phyloP scores from a whole-genome alignment of 2,888 invertebrate species.

The Sepioteuthis lessoniana region DNA sequence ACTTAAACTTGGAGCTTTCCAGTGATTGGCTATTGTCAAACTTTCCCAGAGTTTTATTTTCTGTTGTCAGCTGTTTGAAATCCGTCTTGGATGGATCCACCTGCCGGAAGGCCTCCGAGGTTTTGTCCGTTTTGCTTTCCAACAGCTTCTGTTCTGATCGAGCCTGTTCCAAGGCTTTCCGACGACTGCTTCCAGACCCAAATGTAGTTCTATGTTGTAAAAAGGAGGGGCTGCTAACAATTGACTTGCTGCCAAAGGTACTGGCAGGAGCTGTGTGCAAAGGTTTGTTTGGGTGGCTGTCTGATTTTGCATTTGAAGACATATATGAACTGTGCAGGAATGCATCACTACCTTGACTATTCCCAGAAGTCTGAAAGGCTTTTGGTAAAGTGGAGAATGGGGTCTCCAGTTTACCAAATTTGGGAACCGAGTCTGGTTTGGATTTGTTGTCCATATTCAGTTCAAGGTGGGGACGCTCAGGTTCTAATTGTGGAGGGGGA shows the following conservation, averaged over 20 bases:
- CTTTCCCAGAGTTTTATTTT: background rate
- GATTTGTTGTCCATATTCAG: conserved; percentile 37
- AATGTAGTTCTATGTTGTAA: conserved; percentile 45
- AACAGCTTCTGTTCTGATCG: conserved; percentile 39
- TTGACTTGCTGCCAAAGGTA: conserved; percentile 44
- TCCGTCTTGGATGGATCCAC: conserved; percentile 36
- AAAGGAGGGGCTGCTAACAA: conserved; percentile 34
- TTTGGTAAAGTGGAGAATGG: conserved; percentile 44
- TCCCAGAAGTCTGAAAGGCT: conserved; percentile 42
- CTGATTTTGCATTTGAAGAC: conserved; percentile 38
- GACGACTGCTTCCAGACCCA: conserved; percentile 46
- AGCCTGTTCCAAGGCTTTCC: conserved; percentile 42
- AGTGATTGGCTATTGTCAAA: conserved; percentile 43
- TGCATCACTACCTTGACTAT: conserved; percentile 26
- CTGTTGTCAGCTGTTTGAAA: conserved; percentile 34
- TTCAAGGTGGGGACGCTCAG: conserved; percentile 40
- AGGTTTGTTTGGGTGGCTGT: conserved; percentile 40
- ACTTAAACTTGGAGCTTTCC: conserved; percentile 37
- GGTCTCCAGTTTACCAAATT: conserved; percentile 43
- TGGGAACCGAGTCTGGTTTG: conserved; percentile 41
- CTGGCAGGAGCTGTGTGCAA: background rate
- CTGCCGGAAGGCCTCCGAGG: background rate
- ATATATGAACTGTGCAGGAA: conserved; percentile 45
- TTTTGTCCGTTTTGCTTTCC: conserved; percentile 36
- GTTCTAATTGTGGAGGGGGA: conserved; percentile 40